These are phyloP conservation scores for Drosophila pullipes DNA, from an alignment of 2,888 invertebrate genomes.

Conservation along the genomic window DNA sequence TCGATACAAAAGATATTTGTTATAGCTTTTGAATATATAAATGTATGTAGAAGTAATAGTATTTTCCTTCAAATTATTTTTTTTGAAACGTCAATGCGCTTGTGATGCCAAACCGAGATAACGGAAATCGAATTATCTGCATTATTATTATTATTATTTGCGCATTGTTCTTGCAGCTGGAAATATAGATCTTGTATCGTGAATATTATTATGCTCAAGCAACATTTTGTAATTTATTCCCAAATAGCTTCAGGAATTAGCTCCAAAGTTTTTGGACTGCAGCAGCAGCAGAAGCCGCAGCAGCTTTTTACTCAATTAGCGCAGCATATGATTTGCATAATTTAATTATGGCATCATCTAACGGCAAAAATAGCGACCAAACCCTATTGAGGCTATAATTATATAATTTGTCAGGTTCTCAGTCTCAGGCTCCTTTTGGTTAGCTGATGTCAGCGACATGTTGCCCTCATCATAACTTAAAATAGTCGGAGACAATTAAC, in stretches of 20 bases:
- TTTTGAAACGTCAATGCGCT: background rate
- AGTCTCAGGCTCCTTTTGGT: constrained; percentile 56
- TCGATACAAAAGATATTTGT: constrained; percentile 11
- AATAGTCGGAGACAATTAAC: constrained; percentile 76
- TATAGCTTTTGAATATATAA: background rate
- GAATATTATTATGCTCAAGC: background rate
- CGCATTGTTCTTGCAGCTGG: background rate
- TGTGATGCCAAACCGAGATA: background rate
- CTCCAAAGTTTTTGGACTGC: background rate
- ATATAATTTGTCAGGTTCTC: constrained; percentile 69
- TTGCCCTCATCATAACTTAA: constrained; percentile 72
- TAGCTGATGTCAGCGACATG: constrained; percentile 69
- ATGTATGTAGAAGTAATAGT: background rate
- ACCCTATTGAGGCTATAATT: constrained; percentile 56
- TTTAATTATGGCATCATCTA: constrained; percentile 60
- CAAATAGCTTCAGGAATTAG: background rate
- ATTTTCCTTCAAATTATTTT: background rate
- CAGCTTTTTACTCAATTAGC: constrained; percentile 65
- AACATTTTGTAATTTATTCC: background rate
- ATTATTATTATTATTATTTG: background rate
- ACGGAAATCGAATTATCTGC: background rate
- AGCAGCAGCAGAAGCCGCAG: constrained; percentile 7
- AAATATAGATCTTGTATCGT: background rate
- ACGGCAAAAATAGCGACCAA: constrained; percentile 44
- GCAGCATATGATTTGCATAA: constrained; percentile 73